phyloP scores from a whole-genome alignment of 2,888 invertebrate genomes.

The Cephus pygmeus region DNA sequence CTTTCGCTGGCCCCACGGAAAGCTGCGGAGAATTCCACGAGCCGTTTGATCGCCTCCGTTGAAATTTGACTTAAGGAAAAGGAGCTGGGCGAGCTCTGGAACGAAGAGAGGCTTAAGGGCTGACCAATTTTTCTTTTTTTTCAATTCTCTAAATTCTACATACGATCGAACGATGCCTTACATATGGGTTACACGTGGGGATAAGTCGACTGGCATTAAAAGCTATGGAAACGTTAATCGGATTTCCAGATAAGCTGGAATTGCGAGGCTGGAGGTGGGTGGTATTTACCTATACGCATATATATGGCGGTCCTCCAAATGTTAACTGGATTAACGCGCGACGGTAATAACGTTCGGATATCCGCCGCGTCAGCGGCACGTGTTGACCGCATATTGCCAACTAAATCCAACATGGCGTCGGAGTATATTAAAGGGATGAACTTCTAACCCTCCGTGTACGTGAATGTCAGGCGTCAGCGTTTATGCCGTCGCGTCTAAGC shows the following conservation, averaged over 20 bases:
- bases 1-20: neutral
- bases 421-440: constrained; percentile 14
- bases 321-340: neutral
- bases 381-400: neutral
- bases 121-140: neutral
- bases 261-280: neutral
- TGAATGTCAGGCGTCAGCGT: constrained; percentile 23
- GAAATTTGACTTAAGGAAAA: neutral
- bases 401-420: neutral
- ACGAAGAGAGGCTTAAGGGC: too few species aligned
- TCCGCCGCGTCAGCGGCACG: neutral
- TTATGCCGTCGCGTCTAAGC: constrained; percentile 25
- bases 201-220: neutral
- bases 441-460: constrained; percentile 4
- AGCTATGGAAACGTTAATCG: neutral
- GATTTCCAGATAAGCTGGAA: neutral
- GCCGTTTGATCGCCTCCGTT: neutral
- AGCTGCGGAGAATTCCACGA: neutral
- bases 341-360: neutral
- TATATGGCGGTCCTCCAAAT: neutral
- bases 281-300: neutral
- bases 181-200: neutral
- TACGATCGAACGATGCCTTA: neutral
- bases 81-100: too few species aligned
- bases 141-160: neutral